phyloP scores from a whole-genome alignment of 2,888 invertebrate genomes.

The Drosophila lutescens region DNA sequence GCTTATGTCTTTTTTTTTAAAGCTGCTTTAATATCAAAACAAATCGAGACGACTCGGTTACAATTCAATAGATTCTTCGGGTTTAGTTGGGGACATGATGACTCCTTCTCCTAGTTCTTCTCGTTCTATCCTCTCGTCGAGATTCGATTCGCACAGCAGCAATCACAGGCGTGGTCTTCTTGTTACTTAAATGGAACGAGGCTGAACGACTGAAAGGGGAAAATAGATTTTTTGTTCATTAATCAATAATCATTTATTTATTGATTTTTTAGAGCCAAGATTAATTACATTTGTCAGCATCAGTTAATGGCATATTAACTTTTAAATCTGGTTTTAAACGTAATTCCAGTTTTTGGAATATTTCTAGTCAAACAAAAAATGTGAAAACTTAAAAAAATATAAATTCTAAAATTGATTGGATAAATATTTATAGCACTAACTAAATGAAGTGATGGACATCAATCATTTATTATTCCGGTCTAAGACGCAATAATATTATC shows the following conservation, averaged over 20 bases:
- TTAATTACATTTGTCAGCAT: background rate
- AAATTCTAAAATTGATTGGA: background rate
- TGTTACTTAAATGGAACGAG: constrained; percentile 88
- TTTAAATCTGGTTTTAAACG: background rate
- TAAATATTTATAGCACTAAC: background rate
- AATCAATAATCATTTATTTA: too few species aligned
- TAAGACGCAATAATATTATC: too few species aligned
- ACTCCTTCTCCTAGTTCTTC: constrained; percentile 38
- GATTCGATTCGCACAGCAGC: constrained; percentile 85
- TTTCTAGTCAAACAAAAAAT: background rate
- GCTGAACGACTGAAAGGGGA: constrained; percentile 89
- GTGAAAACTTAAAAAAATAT: background rate
- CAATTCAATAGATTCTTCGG: constrained; percentile 39
- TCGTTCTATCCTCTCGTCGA: constrained; percentile 44
- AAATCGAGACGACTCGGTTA: constrained; percentile 45
- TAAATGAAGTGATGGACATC: background rate
- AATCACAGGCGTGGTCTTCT: constrained; percentile 90
- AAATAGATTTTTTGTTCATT: too few species aligned
- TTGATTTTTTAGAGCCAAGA: background rate
- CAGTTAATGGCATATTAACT: background rate
- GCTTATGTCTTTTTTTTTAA: constrained; percentile 52
- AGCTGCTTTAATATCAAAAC: constrained; percentile 69
- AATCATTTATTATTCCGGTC: too few species aligned
- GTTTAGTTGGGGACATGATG: constrained; percentile 47
- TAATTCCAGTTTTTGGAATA: background rate